Evolutionary conservation across 2,113 vertebrate genomes (phyloP).

Genomic region (Rhabdornis inornatus): DNA sequence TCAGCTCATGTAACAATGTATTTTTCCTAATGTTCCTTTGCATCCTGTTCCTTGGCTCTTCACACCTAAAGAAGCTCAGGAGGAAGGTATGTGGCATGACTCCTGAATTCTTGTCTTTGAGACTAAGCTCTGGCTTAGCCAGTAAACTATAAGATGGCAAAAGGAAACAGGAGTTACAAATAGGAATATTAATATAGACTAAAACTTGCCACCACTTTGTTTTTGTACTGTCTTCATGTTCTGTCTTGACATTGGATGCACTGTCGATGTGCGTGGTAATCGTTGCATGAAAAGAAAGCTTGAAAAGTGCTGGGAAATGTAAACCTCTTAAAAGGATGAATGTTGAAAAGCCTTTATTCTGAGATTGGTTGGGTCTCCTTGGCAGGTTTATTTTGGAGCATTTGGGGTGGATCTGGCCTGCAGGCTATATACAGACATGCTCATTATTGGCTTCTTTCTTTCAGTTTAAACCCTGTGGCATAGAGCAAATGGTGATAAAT

Average conservation of each 20-base stretch:
- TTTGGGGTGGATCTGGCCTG: not conserved
- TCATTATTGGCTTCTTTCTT: not conserved
- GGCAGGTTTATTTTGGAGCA: not conserved
- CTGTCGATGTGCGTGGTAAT: accelerated
- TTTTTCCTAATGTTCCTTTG: conserved; percentile 7
- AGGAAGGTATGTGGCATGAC: conserved; percentile 81
- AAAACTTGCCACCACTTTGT: not conserved
- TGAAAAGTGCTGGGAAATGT: conserved; percentile 13
- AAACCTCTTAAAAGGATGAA: not conserved
- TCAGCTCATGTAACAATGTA: not conserved
- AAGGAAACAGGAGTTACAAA: not conserved
- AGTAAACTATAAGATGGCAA: not conserved
- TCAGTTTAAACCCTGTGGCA: not conserved
- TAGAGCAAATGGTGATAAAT: not conserved
- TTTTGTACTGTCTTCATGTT: not conserved
- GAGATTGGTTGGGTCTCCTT: not conserved
- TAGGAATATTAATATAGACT: not conserved
- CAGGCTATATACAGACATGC: not conserved
- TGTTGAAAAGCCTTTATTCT: not conserved
- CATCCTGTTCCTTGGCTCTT: not conserved
- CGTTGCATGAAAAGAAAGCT: not conserved
- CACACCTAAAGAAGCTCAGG: conserved; percentile 61
- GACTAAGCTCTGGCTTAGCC: not conserved
- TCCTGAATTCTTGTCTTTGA: not conserved
- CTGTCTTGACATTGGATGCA: not conserved